A percentile compares a stretch with the other conserved stretches of the same genome.
These are phyloP conservation scores for Pterocles orientalis DNA, from an alignment of 2,113 vertebrate species.

Conservation along the genomic window DNA sequence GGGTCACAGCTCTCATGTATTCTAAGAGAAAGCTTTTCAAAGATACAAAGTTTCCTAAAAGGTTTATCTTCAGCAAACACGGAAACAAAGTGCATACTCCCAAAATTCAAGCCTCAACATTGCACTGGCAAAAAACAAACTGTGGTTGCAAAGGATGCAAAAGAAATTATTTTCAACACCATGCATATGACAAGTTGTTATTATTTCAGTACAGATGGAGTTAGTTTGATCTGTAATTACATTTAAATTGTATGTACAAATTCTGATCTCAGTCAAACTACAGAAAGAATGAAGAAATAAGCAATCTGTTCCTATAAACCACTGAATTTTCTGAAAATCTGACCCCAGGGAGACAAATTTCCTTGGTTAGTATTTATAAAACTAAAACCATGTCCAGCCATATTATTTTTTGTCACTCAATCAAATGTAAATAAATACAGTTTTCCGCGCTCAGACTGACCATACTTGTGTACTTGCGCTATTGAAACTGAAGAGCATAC, in stretches of 20 bases:
- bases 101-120: not conserved
- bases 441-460: not conserved
- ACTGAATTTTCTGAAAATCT: not conserved
- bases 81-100: not conserved
- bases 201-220: not conserved
- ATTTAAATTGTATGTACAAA: not conserved
- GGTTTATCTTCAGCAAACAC: not conserved
- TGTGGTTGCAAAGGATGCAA: not conserved
- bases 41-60: not conserved
- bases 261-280: not conserved
- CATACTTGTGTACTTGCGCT: not conserved
- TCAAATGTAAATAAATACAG: not conserved
- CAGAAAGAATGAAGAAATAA: not conserved
- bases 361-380: not conserved
- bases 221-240: not conserved
- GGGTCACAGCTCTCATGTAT: not conserved
- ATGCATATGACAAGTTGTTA: not conserved
- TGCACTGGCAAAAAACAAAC: not conserved
- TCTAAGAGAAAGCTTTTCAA: not conserved
- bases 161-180: not conserved
- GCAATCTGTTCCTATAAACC: not conserved
- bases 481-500: not conserved
- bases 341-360: not conserved
- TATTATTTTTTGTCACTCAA: not conserved
- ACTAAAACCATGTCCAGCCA: not conserved